These are phyloP conservation scores for Phrynosoma platyrhinos DNA, from an alignment of 2,113 vertebrate genomes.

Conservation along the genomic window DNA sequence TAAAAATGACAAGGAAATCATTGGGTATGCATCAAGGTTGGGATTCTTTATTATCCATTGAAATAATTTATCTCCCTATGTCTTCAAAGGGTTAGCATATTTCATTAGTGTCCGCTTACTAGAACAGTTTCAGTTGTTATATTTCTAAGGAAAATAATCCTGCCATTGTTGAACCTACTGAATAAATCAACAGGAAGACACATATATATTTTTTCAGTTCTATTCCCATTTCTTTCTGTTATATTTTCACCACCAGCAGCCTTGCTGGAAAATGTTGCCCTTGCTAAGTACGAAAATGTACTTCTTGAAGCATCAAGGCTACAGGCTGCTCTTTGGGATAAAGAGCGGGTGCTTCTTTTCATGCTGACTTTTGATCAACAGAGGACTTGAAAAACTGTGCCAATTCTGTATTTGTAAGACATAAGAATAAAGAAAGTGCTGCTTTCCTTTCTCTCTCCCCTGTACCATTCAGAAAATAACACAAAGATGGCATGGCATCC, in stretches of 20 bases:
- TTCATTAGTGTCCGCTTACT: constrained; percentile 7
- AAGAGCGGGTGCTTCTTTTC: constrained; percentile 14
- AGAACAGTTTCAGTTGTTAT: constrained; percentile 24
- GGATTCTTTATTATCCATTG: not conserved
- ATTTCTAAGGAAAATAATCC: not conserved
- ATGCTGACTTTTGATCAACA: constrained; percentile 5
- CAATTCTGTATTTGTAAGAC: not conserved
- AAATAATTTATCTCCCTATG: not conserved
- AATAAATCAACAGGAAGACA: not conserved
- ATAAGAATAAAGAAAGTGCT: not conserved
- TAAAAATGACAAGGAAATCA: not conserved
- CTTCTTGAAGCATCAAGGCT: constrained; percentile 26
- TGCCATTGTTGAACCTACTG: constrained; percentile 13
- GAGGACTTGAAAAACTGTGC: not conserved
- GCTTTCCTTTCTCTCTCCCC: too few relatives aligned
- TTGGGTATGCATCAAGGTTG: too few relatives aligned
- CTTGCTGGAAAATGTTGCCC: constrained; percentile 5
- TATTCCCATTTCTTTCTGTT: not conserved
- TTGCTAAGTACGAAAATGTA: constrained; percentile 31
- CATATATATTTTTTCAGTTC: too few relatives aligned
- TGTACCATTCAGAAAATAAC: not conserved
- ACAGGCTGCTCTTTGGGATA: constrained; percentile 6
- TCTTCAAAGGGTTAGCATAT: not conserved
- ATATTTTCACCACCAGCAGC: too few relatives aligned
- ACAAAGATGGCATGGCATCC: too few relatives aligned